phyloP scores from a whole-genome alignment of 2,113 vertebrate genomes.

The Axis porcinus region DNA sequence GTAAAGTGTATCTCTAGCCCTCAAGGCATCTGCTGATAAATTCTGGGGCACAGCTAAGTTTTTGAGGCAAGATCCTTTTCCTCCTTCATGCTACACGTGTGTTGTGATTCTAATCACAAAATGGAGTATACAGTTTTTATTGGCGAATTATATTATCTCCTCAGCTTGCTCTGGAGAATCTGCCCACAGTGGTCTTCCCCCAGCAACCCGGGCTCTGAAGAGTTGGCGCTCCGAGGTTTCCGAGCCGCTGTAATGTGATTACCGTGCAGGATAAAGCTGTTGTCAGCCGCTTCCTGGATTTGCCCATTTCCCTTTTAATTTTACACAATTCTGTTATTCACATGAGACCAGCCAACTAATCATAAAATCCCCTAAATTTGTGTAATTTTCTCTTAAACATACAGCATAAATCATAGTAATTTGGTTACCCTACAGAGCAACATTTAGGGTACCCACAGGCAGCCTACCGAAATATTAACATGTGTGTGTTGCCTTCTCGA shows the following conservation, averaged over 20 bases:
- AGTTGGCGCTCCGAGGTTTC: background rate
- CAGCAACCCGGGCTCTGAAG: background rate
- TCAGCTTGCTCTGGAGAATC: background rate
- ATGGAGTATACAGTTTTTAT: background rate
- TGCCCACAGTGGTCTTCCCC: background rate
- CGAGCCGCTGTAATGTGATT: background rate
- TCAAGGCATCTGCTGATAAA: background rate
- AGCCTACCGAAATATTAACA: fast-evolving
- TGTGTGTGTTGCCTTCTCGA: fast-evolving
- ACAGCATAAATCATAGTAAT: background rate
- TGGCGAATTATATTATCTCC: background rate
- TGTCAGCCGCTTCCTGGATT: background rate
- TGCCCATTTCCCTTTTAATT: constrained; percentile 38
- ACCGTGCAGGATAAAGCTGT: background rate
- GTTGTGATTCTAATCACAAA: background rate
- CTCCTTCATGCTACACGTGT: background rate
- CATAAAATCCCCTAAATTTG: constrained; percentile 1
- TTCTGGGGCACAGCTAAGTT: background rate
- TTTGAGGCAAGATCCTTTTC: background rate
- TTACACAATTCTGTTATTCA: constrained; percentile 24
- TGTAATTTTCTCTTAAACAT: constrained; percentile 15
- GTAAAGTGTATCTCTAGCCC: background rate
- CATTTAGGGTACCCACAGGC: background rate
- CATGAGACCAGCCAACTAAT: constrained; percentile 12
- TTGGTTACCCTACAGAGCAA: background rate